A percentile compares a stretch with the other conserved stretches of the same genome.
phyloP scores from a whole-genome alignment of 2,113 vertebrate species.

The Corydoras maculifer region DNA sequence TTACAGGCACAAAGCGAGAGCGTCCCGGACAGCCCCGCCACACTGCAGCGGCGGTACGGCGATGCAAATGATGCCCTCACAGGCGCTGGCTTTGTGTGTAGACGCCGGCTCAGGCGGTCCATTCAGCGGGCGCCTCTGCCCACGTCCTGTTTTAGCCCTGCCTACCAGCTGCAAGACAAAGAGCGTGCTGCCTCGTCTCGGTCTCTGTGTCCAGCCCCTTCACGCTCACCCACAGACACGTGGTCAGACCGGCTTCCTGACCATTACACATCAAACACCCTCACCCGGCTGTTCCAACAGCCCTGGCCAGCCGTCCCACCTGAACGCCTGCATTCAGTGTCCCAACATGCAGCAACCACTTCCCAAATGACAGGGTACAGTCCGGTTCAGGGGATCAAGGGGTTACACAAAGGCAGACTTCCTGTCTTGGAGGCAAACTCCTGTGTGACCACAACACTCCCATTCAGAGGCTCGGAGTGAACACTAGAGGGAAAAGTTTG shows the following conservation, averaged over 20 bases:
- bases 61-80: constrained; percentile 71
- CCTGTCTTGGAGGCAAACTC: constrained; percentile 23
- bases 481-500: neutral
- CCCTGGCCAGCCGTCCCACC: too few species aligned
- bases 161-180: constrained; percentile 55
- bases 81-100: constrained; percentile 58
- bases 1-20: constrained; percentile 28
- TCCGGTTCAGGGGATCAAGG: neutral
- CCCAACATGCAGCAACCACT: too few species aligned
- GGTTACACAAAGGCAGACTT: constrained; percentile 25
- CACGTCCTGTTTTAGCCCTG: constrained; percentile 43
- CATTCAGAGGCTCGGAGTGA: constrained; percentile 2
- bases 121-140: constrained; percentile 59
- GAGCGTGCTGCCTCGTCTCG: constrained; percentile 58
- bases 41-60: constrained; percentile 31
- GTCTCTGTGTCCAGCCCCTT: constrained; percentile 31
- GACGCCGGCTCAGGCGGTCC: constrained; percentile 55
- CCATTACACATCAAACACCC: neutral
- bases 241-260: constrained; percentile 20
- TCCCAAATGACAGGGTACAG: too few species aligned
- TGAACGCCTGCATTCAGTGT: too few species aligned
- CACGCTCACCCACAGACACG: constrained; percentile 38
- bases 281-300: neutral
- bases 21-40: too few species aligned
- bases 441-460: constrained; percentile 30